Evolutionary conservation across 2,888 invertebrate species (phyloP).

Genomic region (Electrophaes corylata): DNA sequence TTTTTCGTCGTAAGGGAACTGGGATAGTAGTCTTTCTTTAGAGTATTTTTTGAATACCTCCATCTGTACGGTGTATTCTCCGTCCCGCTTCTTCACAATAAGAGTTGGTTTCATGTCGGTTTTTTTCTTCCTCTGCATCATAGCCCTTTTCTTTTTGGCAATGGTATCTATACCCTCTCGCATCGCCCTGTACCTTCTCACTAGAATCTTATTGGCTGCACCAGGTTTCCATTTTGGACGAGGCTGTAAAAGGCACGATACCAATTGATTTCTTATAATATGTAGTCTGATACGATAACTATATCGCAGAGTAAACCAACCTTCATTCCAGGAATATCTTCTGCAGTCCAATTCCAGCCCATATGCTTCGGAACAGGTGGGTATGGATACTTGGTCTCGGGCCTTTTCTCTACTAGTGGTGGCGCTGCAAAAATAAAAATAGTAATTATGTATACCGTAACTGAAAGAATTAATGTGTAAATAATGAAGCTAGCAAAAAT

Average conservation of each 20-base stretch:
- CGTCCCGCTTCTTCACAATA: conserved; percentile 66
- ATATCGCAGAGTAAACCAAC: too few species aligned
- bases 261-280: too few species aligned
- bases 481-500: neutral
- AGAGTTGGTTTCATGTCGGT: conserved; percentile 72
- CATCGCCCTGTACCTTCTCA: conserved; percentile 65
- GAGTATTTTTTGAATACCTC: conserved; percentile 78
- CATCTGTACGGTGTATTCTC: conserved; percentile 76
- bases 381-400: conserved; percentile 59
- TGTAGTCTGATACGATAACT: too few species aligned
- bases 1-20: conserved; percentile 78
- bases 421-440: conserved; percentile 44
- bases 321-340: conserved; percentile 75
- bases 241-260: conserved; percentile 55
- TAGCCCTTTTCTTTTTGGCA: conserved; percentile 72
- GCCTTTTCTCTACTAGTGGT: conserved; percentile 48
- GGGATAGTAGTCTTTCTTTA: conserved; percentile 67
- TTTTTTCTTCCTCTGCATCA: conserved; percentile 72
- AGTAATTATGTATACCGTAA: neutral
- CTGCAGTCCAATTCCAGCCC: conserved; percentile 80
- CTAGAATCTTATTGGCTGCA: conserved; percentile 68
- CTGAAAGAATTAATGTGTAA: neutral
- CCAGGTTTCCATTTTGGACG: conserved; percentile 78
- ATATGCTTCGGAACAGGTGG: conserved; percentile 70
- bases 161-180: conserved; percentile 67